phyloP scores from a whole-genome alignment of 2,888 invertebrate genomes.

The Bombylius discolor region DNA sequence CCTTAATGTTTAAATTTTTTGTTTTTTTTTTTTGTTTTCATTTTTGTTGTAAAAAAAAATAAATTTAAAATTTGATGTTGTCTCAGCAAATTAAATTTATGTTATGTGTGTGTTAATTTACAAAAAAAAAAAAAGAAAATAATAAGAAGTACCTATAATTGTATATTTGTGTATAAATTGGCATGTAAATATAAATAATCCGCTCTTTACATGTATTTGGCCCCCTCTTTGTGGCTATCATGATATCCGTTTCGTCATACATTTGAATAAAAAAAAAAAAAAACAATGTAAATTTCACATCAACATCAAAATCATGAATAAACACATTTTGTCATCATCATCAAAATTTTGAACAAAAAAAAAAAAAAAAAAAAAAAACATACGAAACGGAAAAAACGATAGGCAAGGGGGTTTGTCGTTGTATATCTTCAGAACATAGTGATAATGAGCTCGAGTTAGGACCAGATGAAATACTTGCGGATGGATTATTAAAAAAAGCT shows the following conservation, averaged over 20 bases:
- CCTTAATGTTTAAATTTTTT: no score
- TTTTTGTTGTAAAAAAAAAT: no score
- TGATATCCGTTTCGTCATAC: slow-evolving; percentile 8
- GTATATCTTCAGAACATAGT: slow-evolving; percentile 53
- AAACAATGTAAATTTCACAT: neutral
- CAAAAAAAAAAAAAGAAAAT: neutral
- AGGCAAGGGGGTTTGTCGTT: slow-evolving; percentile 44
- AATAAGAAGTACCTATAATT: no score
- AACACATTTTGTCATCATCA: no score
- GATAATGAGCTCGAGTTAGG: slow-evolving; percentile 52
- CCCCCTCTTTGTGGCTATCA: slow-evolving; percentile 11
- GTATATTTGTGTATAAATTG: slow-evolving; percentile 8
- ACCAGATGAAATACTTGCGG: slow-evolving; percentile 59
- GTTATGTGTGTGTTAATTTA: neutral
- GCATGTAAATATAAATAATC: slow-evolving; percentile 7
- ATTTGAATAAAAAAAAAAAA: slow-evolving; percentile 5
- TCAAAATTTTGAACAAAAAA: neutral
- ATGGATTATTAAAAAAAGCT: slow-evolving; percentile 73
- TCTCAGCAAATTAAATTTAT: neutral
- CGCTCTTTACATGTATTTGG: slow-evolving; percentile 13
- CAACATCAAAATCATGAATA: neutral
- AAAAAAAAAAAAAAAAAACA: slow-evolving; percentile 16
- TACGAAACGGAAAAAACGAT: slow-evolving; percentile 30
- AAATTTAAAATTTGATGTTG: neutral
- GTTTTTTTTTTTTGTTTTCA: no score